Evolutionary conservation across 2,113 vertebrate species (phyloP).

Genomic region (Thunnus thynnus): DNA sequence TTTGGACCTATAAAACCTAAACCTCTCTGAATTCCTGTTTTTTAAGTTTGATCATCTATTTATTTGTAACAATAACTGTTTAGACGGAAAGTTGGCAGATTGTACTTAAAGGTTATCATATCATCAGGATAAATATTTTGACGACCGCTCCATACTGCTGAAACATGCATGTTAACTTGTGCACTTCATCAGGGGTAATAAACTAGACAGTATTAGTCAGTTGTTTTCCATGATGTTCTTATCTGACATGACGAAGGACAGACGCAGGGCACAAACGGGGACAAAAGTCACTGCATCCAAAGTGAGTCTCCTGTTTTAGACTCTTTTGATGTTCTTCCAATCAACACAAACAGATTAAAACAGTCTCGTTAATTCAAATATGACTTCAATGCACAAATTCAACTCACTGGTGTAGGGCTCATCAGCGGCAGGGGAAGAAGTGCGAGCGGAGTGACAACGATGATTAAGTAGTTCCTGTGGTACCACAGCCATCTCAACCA

Average conservation of each 20-base stretch:
- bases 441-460: constrained; percentile 79
- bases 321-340: not conserved
- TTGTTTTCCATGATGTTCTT: not conserved
- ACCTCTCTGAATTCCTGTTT: not conserved
- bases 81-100: not conserved
- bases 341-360: not conserved
- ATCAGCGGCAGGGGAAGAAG: constrained; percentile 88
- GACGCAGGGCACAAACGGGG: no score
- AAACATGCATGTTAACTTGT: no score
- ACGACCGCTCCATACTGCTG: no score
- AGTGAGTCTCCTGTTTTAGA: not conserved
- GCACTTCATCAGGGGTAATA: not conserved
- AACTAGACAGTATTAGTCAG: not conserved
- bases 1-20: not conserved
- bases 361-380: not conserved
- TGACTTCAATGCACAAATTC: not conserved
- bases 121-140: constrained; percentile 3
- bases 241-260: no score
- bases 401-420: constrained; percentile 86
- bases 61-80: no score
- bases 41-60: not conserved
- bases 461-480: constrained; percentile 87
- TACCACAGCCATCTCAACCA: constrained; percentile 79
- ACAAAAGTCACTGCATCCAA: no score
- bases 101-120: not conserved